Evolutionary conservation across 1,140 invertebrate species (phyloP).

Genomic region (Drosophila obscura): DNA sequence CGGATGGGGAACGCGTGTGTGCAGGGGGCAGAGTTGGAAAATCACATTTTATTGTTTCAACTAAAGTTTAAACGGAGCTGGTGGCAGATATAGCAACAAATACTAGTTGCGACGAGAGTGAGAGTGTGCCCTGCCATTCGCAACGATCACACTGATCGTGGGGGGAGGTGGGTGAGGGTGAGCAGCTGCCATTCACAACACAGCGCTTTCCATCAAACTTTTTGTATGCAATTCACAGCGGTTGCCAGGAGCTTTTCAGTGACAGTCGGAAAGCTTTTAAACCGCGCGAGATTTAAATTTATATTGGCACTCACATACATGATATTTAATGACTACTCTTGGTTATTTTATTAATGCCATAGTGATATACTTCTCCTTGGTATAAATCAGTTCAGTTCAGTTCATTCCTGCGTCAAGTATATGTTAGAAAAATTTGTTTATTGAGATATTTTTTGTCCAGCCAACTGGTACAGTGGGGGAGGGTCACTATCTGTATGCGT

Average conservation of each 20-base stretch:
- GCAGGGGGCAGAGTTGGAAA: conserved; percentile 13
- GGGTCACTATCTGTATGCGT: conserved; percentile 55
- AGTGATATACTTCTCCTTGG: background rate
- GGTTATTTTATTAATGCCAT: too few species aligned
- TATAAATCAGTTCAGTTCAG: background rate
- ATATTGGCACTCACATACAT: background rate
- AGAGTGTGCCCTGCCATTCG: conserved; percentile 37
- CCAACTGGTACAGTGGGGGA: conserved; percentile 65
- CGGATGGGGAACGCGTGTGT: conserved; percentile 25
- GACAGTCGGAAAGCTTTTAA: conserved; percentile 22
- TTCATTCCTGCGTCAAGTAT: background rate
- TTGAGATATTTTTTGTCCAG: conserved; percentile 74
- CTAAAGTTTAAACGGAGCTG: conserved; percentile 39
- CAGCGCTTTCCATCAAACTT: too few species aligned
- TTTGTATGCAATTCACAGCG: too few species aligned
- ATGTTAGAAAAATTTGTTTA: conserved; percentile 77
- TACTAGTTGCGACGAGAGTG: conserved; percentile 40
- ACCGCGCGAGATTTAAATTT: conserved; percentile 10
- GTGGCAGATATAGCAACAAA: conserved; percentile 54
- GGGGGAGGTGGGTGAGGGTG: too few species aligned
- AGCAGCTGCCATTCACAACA: too few species aligned
- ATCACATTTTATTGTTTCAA: conserved; percentile 44
- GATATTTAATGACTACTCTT: too few species aligned
- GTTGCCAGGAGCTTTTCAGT: conserved; percentile 1
- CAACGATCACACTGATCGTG: background rate